These are phyloP conservation scores for Liopterus haemorrhoidalis DNA, from an alignment of 2,888 invertebrate genomes.

Conservation along the genomic window DNA sequence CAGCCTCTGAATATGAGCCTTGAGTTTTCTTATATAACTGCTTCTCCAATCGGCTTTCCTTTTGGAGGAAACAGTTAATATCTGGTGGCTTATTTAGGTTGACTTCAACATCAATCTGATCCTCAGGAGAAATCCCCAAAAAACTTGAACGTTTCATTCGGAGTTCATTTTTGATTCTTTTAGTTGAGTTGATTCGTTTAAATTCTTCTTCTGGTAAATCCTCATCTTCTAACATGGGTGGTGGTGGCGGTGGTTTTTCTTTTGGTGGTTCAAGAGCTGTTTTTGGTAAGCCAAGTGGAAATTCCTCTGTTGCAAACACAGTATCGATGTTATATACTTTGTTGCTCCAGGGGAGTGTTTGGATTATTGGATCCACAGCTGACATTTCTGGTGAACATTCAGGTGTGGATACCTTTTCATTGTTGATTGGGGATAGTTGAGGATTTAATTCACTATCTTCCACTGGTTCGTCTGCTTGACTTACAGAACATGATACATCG, in stretches of 20 bases:
- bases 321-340: conserved; percentile 34
- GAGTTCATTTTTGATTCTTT: conserved; percentile 79
- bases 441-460: conserved; percentile 43
- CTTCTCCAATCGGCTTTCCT: conserved; percentile 71
- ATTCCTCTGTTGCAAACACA: conserved; percentile 35
- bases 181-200: conserved; percentile 73
- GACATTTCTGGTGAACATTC: conserved; percentile 13
- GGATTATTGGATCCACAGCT: conserved; percentile 1
- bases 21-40: conserved; percentile 61
- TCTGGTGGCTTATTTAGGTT: conserved; percentile 69
- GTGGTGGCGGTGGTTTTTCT: conserved; percentile 81
- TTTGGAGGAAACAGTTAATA: conserved; percentile 73
- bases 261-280: conserved; percentile 62
- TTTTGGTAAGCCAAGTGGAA: conserved; percentile 54
- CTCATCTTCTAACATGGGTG: conserved; percentile 44
- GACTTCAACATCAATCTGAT: conserved; percentile 57
- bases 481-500: conserved; percentile 67
- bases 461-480: conserved; percentile 67
- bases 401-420: conserved; percentile 2
- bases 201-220: conserved; percentile 44
- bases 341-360: conserved; percentile 30
- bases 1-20: conserved; percentile 37
- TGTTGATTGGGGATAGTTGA: conserved; percentile 1
- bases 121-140: conserved; percentile 70
- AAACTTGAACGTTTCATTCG: conserved; percentile 79